Conservation (phyloP, 2,113 vertebrate genomes). For the Periophthalmodon schlosseri region DNA sequence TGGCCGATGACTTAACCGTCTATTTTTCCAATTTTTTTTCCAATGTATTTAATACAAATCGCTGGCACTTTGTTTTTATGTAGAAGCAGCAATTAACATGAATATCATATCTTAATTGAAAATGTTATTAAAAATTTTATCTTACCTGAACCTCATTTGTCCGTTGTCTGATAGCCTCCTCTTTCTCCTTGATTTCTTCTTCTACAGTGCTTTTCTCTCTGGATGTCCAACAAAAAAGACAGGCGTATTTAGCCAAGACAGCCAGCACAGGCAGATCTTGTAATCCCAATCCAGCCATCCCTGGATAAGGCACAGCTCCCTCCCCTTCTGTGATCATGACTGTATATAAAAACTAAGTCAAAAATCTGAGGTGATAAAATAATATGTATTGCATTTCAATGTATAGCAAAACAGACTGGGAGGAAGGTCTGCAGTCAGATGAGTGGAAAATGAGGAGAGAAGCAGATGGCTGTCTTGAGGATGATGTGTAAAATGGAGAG, state of each 20-base stretch:
- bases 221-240: conserved; percentile 92
- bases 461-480: conserved; percentile 58
- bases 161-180: conserved; percentile 90
- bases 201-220: conserved; percentile 97
- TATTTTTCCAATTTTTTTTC: too few relatives aligned
- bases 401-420: not conserved
- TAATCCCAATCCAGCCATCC: conserved; percentile 71
- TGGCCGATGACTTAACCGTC: not conserved
- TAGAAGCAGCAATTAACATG: too few relatives aligned
- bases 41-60: too few relatives aligned
- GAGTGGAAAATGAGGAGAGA: conserved; percentile 67
- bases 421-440: conserved; percentile 57
- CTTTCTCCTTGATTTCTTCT: conserved; percentile 96
- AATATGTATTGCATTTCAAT: not conserved
- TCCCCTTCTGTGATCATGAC: conserved; percentile 86
- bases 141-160: conserved; percentile 92
- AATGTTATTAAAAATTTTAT: not conserved
- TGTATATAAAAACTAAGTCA: conserved; percentile 19
- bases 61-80: too few relatives aligned
- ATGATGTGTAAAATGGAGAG: conserved; percentile 37
- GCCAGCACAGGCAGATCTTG: conserved; percentile 81
- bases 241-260: conserved; percentile 88
- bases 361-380: not conserved
- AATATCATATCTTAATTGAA: not conserved
- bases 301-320: conserved; percentile 72